These are phyloP conservation scores for Litocranius walleri DNA, from an alignment of 2,113 vertebrate species.

Conservation along the genomic window DNA sequence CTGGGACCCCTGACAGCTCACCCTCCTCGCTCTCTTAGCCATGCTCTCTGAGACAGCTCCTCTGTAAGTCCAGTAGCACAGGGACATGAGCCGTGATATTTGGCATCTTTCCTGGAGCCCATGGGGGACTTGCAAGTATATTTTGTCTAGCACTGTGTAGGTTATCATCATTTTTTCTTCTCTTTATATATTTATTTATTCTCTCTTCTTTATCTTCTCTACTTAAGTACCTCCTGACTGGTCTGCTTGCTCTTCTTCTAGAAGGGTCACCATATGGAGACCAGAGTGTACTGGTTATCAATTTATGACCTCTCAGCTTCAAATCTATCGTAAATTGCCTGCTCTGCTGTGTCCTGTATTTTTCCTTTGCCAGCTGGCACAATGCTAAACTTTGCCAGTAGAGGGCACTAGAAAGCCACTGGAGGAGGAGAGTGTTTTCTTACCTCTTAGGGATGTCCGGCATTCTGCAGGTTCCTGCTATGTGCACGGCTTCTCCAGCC, in stretches of 20 bases:
- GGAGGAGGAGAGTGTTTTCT: background rate
- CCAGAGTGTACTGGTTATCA: background rate
- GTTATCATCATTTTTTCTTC: background rate
- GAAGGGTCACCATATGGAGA: background rate
- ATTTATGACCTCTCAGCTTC: background rate
- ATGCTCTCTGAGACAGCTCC: background rate
- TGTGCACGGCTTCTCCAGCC: fast-evolving
- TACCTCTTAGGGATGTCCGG: fast-evolving
- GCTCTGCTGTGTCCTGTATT: background rate
- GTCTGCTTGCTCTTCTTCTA: background rate
- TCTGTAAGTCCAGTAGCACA: background rate
- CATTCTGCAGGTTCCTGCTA: background rate
- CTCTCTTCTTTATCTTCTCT: background rate
- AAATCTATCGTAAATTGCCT: background rate
- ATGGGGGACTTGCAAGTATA: background rate
- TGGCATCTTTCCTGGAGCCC: background rate
- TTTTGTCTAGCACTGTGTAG: background rate
- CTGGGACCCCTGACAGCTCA: background rate
- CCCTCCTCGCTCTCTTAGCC: background rate
- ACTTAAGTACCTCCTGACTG: background rate
- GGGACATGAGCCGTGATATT: background rate
- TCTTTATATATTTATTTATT: background rate
- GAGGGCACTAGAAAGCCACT: slow-evolving; percentile 25
- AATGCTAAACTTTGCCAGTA: background rate
- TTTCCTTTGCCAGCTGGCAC: background rate